Conservation (phyloP, 2,797 vertebrate genomes). For the Paedocypris micromegethes region DNA sequence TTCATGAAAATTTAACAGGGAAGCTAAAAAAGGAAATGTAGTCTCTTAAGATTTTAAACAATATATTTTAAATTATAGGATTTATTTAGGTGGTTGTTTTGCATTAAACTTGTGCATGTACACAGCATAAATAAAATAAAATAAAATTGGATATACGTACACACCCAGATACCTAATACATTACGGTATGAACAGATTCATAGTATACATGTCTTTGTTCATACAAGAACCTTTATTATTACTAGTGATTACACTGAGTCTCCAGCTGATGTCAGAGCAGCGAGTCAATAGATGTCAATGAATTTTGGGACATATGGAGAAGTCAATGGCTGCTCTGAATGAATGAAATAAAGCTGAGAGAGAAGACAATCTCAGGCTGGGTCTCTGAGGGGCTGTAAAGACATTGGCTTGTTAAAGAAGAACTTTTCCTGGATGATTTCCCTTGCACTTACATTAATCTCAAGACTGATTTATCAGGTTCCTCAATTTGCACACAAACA, state of each 20-base stretch:
- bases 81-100: too few species aligned
- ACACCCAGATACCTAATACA: too few species aligned
- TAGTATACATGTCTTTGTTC: too few species aligned
- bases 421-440: slow-evolving; percentile 27
- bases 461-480: slow-evolving; percentile 11
- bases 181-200: too few species aligned
- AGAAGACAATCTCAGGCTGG: slow-evolving; percentile 22
- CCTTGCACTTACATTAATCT: slow-evolving; percentile 17
- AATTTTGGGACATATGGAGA: slow-evolving; percentile 31
- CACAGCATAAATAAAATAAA: too few species aligned
- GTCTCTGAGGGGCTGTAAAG: slow-evolving; percentile 46
- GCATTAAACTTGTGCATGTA: too few species aligned
- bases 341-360: slow-evolving; percentile 34
- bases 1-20: too few species aligned
- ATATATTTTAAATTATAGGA: too few species aligned
- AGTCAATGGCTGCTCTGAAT: slow-evolving; percentile 43
- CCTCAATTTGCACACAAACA: slow-evolving; percentile 23
- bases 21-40: too few species aligned
- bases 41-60: too few species aligned
- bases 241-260: slow-evolving; percentile 49
- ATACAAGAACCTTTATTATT: too few species aligned
- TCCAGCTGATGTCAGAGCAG: slow-evolving; percentile 44
- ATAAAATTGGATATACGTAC: too few species aligned
- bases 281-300: slow-evolving; percentile 25
- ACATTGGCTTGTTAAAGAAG: slow-evolving; percentile 28